Percentiles rank a stretch among this genome's conserved stretches.
phyloP scores from a whole-genome alignment of 2,113 vertebrate genomes.

The Chaetodon trifascialis region DNA sequence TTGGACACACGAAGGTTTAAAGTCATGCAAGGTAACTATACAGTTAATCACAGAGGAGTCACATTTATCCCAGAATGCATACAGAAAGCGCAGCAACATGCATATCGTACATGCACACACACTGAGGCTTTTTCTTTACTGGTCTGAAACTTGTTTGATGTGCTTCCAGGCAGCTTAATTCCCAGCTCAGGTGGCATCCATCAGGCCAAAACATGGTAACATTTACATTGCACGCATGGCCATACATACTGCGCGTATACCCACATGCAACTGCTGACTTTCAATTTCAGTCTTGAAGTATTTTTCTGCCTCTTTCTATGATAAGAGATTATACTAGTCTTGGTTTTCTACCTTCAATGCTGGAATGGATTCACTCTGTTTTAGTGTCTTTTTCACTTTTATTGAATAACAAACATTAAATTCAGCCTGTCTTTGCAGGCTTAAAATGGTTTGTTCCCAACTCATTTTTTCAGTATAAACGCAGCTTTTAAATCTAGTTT shows the following conservation, averaged over 20 bases:
- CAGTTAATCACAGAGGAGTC: background rate
- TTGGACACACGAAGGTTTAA: background rate
- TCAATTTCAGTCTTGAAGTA: background rate
- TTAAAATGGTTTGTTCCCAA: background rate
- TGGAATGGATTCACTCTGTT: background rate
- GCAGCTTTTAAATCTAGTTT: background rate
- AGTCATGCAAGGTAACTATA: background rate
- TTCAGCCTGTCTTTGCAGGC: background rate
- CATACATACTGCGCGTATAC: background rate
- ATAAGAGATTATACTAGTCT: background rate
- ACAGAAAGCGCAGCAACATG: background rate
- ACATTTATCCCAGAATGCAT: background rate
- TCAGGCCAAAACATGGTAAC: conserved; percentile 27
- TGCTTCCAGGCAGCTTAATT: conserved; percentile 42
- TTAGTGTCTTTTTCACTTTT: background rate
- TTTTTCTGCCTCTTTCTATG: conserved; percentile 2
- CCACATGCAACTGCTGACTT: background rate
- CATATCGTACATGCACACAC: background rate
- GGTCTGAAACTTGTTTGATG: conserved; percentile 21
- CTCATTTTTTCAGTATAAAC: background rate
- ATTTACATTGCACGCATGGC: conserved; percentile 11
- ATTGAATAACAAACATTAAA: background rate
- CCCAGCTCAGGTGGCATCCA: conserved; percentile 5
- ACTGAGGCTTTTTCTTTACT: conserved; percentile 29
- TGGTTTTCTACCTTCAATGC: background rate